phyloP scores from a whole-genome alignment of 2,113 vertebrate genomes.

The Xiphophorus maculatus region DNA sequence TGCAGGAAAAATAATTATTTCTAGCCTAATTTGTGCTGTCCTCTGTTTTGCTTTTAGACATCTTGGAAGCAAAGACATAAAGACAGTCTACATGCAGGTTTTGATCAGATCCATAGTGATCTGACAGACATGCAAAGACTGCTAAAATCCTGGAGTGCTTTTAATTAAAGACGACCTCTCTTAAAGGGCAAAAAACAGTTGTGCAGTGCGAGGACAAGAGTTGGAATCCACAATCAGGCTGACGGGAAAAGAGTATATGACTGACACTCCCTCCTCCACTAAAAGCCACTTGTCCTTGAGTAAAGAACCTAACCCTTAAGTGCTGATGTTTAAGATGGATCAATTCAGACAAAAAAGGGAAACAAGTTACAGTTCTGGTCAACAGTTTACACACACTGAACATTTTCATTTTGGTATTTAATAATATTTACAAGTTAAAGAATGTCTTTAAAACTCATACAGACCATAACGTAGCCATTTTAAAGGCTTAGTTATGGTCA shows the following conservation, averaged over 20 bases:
- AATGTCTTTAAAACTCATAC: too few species aligned
- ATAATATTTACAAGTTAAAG: too few species aligned
- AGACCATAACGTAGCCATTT: too few species aligned
- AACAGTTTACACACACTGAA: background rate
- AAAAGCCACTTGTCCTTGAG: slow-evolving; percentile 41
- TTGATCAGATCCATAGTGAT: slow-evolving; percentile 41
- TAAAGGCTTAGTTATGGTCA: too few species aligned
- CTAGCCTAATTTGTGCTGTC: background rate
- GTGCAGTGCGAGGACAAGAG: slow-evolving; percentile 46
- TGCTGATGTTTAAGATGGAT: slow-evolving; percentile 11
- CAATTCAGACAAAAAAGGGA: background rate
- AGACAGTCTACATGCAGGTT: slow-evolving; percentile 14
- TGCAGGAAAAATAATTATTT: slow-evolving; percentile 10
- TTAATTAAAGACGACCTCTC: slow-evolving; percentile 60
- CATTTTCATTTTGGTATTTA: background rate
- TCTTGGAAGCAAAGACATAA: slow-evolving; percentile 16
- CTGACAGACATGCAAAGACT: slow-evolving; percentile 25
- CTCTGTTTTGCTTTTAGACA: background rate
- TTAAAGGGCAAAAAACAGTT: slow-evolving; percentile 15
- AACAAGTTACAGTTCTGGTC: too few species aligned
- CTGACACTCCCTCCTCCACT: slow-evolving; percentile 18
- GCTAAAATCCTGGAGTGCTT: slow-evolving; percentile 33
- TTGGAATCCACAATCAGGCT: slow-evolving; percentile 36
- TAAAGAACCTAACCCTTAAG: slow-evolving; percentile 12
- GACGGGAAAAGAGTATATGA: background rate